These are phyloP conservation scores for Charanyca ferruginea DNA, from an alignment of 2,888 invertebrate species.

Conservation along the genomic window DNA sequence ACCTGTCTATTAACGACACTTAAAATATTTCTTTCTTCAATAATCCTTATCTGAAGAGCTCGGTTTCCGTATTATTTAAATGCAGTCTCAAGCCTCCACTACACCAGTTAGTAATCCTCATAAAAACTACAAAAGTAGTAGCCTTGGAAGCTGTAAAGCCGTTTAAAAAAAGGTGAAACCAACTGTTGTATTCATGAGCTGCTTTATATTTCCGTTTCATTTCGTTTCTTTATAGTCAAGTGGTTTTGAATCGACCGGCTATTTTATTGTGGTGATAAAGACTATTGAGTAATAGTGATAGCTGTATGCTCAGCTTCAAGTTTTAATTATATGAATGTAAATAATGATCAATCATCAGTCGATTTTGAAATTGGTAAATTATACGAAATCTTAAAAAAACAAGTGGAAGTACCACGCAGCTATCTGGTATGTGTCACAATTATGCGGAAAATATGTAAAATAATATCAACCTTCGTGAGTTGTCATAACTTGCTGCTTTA, in stretches of 20 bases:
- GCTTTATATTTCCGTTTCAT: constrained; percentile 56
- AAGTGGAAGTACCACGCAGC: too few relatives aligned
- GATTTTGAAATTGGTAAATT: too few relatives aligned
- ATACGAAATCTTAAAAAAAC: too few relatives aligned
- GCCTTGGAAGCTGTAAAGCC: constrained; percentile 45
- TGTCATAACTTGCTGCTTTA: too few relatives aligned
- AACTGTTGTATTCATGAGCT: constrained; percentile 47
- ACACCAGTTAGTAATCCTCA: constrained; percentile 36
- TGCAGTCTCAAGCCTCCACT: constrained; percentile 15
- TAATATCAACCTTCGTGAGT: too few relatives aligned
- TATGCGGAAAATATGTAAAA: too few relatives aligned
- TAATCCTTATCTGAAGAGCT: constrained; percentile 6
- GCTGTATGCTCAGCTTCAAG: too few relatives aligned
- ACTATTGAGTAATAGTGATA: neutral
- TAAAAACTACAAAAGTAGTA: constrained; percentile 47
- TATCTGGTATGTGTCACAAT: too few relatives aligned
- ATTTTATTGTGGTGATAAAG: constrained; percentile 20
- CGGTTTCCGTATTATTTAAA: constrained; percentile 17
- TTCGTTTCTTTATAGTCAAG: constrained; percentile 48
- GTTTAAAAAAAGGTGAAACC: constrained; percentile 46
- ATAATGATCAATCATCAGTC: too few relatives aligned
- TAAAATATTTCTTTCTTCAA: neutral
- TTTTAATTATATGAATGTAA: too few relatives aligned
- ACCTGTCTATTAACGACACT: neutral
- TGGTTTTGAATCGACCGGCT: constrained; percentile 11